Conservation (phyloP, 2,888 invertebrate species). For the Zaprionus bogoriensis region DNA sequence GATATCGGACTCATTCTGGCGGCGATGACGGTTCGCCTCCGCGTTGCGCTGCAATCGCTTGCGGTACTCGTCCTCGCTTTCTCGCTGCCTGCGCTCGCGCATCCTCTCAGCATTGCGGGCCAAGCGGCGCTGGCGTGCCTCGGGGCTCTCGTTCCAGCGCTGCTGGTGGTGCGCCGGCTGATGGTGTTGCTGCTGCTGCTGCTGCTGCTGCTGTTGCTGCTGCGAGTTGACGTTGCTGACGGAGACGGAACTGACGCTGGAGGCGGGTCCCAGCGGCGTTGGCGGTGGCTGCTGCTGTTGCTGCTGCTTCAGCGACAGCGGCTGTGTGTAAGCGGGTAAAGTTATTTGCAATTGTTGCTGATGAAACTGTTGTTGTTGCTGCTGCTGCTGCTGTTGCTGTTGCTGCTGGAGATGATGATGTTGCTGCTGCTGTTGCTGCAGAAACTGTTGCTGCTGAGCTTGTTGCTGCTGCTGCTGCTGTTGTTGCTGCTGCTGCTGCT, state of each 20-base stretch:
- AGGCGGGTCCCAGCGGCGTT: constrained; percentile 61
- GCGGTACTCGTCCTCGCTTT: constrained; percentile 82
- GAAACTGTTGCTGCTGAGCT: constrained; percentile 69
- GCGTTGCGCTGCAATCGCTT: constrained; percentile 82
- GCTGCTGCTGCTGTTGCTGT: constrained; percentile 56
- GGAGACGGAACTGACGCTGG: constrained; percentile 47
- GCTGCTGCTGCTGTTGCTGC: constrained; percentile 45
- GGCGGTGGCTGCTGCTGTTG: constrained; percentile 66
- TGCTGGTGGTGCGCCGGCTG: constrained; percentile 72
- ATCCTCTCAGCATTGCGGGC: constrained; percentile 83
- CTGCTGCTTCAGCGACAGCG: constrained; percentile 73
- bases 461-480: constrained; percentile 70
- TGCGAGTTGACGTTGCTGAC: constrained; percentile 20
- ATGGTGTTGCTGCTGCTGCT: constrained; percentile 46
- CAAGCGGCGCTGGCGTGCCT: constrained; percentile 82
- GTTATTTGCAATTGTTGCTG: constrained; percentile 75
- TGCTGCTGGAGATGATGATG: constrained; percentile 69
- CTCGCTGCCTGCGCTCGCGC: constrained; percentile 82
- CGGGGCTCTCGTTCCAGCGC: constrained; percentile 83
- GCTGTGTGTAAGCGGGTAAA: constrained; percentile 73
- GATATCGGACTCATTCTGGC: constrained; percentile 82
- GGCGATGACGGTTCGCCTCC: constrained; percentile 82
- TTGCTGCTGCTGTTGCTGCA: constrained; percentile 67
- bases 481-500: constrained; percentile 72
- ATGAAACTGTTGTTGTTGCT: constrained; percentile 74